These are phyloP conservation scores for Plusia festucae DNA, from an alignment of 2,888 invertebrate species.

Conservation along the genomic window DNA sequence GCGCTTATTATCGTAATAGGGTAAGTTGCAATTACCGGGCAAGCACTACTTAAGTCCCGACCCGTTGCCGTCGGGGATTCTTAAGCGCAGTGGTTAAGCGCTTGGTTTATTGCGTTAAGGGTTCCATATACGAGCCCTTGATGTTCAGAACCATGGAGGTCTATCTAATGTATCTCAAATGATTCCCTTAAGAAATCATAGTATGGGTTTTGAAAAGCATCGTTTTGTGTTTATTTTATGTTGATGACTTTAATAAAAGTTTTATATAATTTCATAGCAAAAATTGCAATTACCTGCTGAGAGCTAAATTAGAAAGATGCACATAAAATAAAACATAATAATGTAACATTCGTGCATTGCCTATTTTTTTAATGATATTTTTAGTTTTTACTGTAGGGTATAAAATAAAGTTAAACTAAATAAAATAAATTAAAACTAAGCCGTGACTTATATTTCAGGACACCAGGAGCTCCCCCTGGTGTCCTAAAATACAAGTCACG, in stretches of 20 bases:
- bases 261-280: background rate
- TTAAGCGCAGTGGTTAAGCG: constrained; percentile 3
- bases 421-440: too few relatives aligned
- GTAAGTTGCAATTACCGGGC: constrained; percentile 1
- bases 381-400: too few relatives aligned
- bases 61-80: constrained; percentile 1
- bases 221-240: background rate
- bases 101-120: constrained; percentile 5
- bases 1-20: background rate
- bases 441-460: too few relatives aligned
- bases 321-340: too few relatives aligned
- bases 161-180: background rate
- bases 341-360: too few relatives aligned
- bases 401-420: too few relatives aligned
- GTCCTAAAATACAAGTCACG: too few relatives aligned
- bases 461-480: too few relatives aligned
- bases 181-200: background rate
- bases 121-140: constrained; percentile 1
- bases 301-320: too few relatives aligned
- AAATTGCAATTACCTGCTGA: too few relatives aligned
- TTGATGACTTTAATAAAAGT: background rate
- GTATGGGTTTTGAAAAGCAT: background rate
- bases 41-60: constrained; percentile 6
- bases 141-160: background rate
- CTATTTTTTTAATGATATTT: too few relatives aligned